Evolutionary conservation across 2,888 invertebrate species (phyloP), one percentile per base, ranked within the genome.

Genomic region (Drosophila maculinotata): DNA sequence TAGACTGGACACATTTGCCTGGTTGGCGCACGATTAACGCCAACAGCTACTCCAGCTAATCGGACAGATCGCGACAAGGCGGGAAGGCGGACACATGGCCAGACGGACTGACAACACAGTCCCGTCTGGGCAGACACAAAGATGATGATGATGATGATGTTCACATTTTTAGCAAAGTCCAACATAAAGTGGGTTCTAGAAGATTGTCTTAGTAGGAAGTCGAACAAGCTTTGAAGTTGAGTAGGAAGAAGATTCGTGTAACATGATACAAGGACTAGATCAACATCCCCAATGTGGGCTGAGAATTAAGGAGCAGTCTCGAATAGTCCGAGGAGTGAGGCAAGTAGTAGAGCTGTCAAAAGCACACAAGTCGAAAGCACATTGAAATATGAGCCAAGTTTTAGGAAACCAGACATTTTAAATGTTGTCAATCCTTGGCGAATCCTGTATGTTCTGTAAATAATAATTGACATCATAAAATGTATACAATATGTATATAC

Each of bases 51-150:
- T 44, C 15, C 51, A 48, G 54, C 64, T 76, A 76, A 76, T 79
- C 76, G 70, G 54, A 67, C 75, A 74, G 57, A 79, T 70, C 67
- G 57, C 69, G 56, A 71, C 60, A 78, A 65, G 60, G 44, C 36
- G 39, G 39, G 54, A 47, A 12, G 45, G 17, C 17, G 12, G 30
- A 20, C 44, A 17, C 2, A 5, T 2, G 20, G 20, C 2, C 17
- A 8, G 30, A 20, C 44, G n/a, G 4, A 5, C 30, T 30, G 44
- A 45, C 36, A 38, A 26, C 28, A 10, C 39, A 10, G 39, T 17
- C 25, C 26, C 41, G 58, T 35, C 54, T 41, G 33, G n/a, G 33
- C 41, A 67, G 49, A 57, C 66, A 65, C 33, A 42, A 45, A 51
- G 33, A 68, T 60, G 76, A 63, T 39, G 39, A 57, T 52, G 59